Evolutionary conservation across 2,113 vertebrate species (phyloP), one percentile per base, ranked within the genome.

Genomic region (Perccottus glenii): DNA sequence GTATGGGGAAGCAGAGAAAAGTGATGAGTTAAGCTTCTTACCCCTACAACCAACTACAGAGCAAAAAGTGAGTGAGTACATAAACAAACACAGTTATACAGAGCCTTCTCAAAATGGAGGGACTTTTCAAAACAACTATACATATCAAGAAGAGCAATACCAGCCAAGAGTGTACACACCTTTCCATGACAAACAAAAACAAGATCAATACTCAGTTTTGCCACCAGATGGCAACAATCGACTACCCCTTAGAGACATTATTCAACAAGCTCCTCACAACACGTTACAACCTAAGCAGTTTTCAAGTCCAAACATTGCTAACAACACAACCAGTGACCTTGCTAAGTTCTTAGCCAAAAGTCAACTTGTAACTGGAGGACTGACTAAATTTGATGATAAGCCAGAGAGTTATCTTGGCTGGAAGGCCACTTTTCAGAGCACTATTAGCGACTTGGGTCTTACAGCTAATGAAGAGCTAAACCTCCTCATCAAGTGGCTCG

Each of bases 51-150:
- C 8, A 48, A 56, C 42, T 1, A 27, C 35, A 12, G 52, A 67
- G 4, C 14, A 58, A 3, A 58, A 49, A 67, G 53, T 67, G 32
- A 67, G 35, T 60, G 46, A 69, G 2, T 69, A 60, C 36, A 49
- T 69, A 33, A 59, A 59, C 19, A 50, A 59, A 49, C 55, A 60
- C 14, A 38, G 9, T 2, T 11, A n/a, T 11, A 32, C 11, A 9
- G 33, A 42, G 3, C 9, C 11, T 2, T 2, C 16, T 10, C 15
- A 15, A 15, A 14, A 16, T 4, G 51, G 9, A 5, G 33, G 12
- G 1, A 36, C 9, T 11, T 49, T 51, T 16, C 32, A 50, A 12
- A 46, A 32, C 4, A 14, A 43, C 8, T 27, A 0, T 11, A 16
- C 11, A 14, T 11, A 33, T 49, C 53, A 49, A 16, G 10, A 49